Evolutionary conservation across 2,113 vertebrate species (phyloP).

Genomic region (Bubo scandiacus): DNA sequence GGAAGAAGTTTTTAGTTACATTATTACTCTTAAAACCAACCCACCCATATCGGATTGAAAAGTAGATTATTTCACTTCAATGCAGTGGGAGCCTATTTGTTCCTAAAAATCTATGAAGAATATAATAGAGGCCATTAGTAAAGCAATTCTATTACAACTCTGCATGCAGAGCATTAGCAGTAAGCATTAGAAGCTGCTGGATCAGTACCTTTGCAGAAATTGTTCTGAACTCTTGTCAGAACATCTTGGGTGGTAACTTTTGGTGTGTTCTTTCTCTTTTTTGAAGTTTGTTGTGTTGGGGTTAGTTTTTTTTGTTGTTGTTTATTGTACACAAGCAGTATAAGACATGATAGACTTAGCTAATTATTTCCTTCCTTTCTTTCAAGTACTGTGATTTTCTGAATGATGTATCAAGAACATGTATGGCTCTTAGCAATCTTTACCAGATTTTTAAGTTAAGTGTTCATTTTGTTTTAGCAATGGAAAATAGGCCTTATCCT

Average conservation of each 20-base stretch:
- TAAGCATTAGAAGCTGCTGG: not conserved
- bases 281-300: not conserved
- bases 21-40: not conserved
- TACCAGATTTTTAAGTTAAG: not conserved
- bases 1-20: not conserved
- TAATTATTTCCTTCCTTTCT: not conserved
- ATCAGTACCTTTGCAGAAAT: not conserved
- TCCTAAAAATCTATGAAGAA: not conserved
- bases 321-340: accelerated
- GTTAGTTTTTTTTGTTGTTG: not conserved
- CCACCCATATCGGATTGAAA: not conserved
- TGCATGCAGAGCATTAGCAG: not conserved
- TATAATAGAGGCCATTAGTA: not conserved
- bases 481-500: not conserved
- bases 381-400: not conserved
- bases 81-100: not conserved
- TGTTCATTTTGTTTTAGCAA: not conserved
- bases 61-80: not conserved
- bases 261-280: not conserved
- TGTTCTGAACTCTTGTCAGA: not conserved
- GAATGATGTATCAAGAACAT: not conserved
- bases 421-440: not conserved
- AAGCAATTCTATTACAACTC: not conserved
- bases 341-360: not conserved
- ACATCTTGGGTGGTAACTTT: not conserved